Evolutionary conservation across 53 echinoderm and acorn worm genomes (phyloP), one percentile per base, ranked within the genome.

Genomic region (Mesocentrotus franciscanus): DNA sequence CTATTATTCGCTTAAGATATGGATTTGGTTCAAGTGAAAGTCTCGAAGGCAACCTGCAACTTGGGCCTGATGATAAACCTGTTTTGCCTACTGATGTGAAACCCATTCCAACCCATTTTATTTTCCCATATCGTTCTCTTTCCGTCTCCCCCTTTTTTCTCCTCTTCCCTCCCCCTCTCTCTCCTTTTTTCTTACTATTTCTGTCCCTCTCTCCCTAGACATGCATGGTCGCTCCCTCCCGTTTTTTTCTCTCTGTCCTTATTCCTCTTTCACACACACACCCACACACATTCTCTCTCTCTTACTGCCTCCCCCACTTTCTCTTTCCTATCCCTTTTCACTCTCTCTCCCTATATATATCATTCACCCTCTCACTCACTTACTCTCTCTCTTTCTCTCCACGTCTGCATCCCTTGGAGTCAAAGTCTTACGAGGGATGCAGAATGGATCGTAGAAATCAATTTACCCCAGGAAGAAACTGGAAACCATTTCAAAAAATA

Each of bases 11-110:
- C 91, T 24, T 91, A 91, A 66, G 66, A 91, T 91, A 91, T 91
- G 91, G 91, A 91, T 91, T 91, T 66, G 24, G 91, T 91, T 91
- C 91, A 91, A 91, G 66, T 61, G 91, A 33, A 34, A n/a, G 91
- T 91, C 61, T 36, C 34, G 64, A 34, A 64, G 91, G 91, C 91
- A 85, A 22, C 34, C 57, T 60, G 8, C 59, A 24, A 58, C 29
- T 33, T 33, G 81, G 85, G 91, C 22, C 36, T 64, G 18, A 36
- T 68, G 66, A 15, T 35, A 66, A 16, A 66, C 62, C 39, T 10
- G 26, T 91, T 91, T 66, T 18, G 61, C 62, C 64, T 66, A 6
- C 26, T 34, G 66, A 87, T 87, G 87, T 87, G 27, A 87, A 85
- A 87, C 58, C 22, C 24, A 87, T 58, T 87, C 58, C 17, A 42